phyloP scores from a whole-genome alignment of 2,113 vertebrate genomes.

The Macrotis lagotis region DNA sequence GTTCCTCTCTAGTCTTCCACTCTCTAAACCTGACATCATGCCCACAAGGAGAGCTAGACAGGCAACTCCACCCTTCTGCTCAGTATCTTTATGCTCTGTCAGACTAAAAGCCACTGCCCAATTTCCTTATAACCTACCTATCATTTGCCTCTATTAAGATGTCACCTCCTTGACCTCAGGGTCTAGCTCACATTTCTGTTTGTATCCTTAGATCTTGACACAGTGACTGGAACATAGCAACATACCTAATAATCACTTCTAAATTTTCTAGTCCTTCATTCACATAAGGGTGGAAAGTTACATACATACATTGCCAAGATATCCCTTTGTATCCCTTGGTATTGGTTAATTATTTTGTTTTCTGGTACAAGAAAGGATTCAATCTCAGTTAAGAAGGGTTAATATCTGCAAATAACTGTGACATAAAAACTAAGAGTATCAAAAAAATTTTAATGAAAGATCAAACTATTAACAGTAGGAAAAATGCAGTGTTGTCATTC shows the following conservation, averaged over 20 bases:
- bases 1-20: neutral
- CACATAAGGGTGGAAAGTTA: neutral
- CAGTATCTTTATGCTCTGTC: neutral
- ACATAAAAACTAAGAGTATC: neutral
- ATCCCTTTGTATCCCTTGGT: neutral
- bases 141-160: neutral
- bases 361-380: neutral
- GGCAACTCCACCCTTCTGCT: neutral
- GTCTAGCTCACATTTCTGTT: neutral
- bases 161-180: neutral
- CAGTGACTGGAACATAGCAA: neutral
- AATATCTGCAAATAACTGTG: neutral
- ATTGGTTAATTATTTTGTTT: neutral
- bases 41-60: neutral
- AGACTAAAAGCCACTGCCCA: neutral
- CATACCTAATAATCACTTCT: neutral
- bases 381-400: neutral
- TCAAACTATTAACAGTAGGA: neutral
- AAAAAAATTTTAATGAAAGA: neutral
- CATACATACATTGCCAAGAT: neutral
- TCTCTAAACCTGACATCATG: neutral
- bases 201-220: neutral
- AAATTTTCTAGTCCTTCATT: neutral
- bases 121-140: neutral
- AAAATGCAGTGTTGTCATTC: neutral